A percentile compares a stretch with the other conserved stretches of the same genome.
These are phyloP conservation scores for Psittacula echo DNA, from an alignment of 2,797 vertebrate genomes.

Conservation along the genomic window DNA sequence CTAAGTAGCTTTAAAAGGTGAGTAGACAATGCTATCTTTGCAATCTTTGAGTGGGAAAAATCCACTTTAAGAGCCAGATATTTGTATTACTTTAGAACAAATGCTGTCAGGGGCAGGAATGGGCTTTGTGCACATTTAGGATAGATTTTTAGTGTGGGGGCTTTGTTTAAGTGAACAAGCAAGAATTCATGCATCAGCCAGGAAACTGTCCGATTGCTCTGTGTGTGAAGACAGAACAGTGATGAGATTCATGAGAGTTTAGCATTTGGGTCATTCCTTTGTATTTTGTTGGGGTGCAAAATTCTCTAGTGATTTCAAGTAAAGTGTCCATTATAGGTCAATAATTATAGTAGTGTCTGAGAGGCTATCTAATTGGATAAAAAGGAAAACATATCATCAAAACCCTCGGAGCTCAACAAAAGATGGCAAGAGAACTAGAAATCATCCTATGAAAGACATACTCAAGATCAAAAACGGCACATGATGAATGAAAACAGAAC, in stretches of 20 bases:
- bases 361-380: conserved; percentile 27
- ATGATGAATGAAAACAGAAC: background rate
- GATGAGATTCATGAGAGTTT: background rate
- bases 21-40: background rate
- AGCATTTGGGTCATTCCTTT: conserved; percentile 36
- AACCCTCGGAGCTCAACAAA: background rate
- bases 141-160: background rate
- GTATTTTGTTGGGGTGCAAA: conserved; percentile 22
- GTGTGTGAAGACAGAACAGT: background rate
- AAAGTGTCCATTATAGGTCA: conserved; percentile 31
- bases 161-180: background rate
- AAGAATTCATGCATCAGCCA: background rate
- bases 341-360: conserved; percentile 24
- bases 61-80: background rate
- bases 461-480: background rate
- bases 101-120: background rate
- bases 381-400: background rate
- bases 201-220: background rate
- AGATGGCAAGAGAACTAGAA: background rate
- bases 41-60: background rate
- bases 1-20: conserved; percentile 36
- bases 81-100: background rate
- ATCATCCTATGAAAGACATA: background rate
- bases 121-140: background rate
- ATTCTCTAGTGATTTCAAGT: conserved; percentile 41